Evolutionary conservation across 2,888 invertebrate species (phyloP), one percentile per base, ranked within the genome.

Genomic region (Tiliacea aurago): DNA sequence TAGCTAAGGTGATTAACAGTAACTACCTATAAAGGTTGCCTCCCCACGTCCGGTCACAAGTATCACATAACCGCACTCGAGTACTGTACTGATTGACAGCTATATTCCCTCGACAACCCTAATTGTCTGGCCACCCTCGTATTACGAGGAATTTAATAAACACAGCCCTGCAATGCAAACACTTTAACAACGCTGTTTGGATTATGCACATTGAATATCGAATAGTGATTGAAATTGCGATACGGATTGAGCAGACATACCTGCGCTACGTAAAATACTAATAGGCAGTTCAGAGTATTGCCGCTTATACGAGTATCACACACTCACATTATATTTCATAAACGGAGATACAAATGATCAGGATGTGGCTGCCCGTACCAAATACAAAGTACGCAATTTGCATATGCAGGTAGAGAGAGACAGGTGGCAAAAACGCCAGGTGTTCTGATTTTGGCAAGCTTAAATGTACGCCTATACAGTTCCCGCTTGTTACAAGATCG

Each of bases 81-180:
- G 87, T 88, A 87, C 84, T 84, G 88, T 85, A 88, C 89, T 93
- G 95, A 94, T 94, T 93, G 95, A 94, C 95, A 91, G 92, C 87
- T 90, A 87, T 90, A 91, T 91, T 93, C 93, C 93, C 93, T 90
- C 89, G 90, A 90, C 92, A 92, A 90, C 92, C 93, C 92, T 93
- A 94, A 93, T 93, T 89, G 91, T 91, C 90, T 87, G 90, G 84
- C 91, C 91, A 89, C 91, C 93, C 93, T 91, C 91, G 84, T 91
- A 92, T 93, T 93, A 93, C 87, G 88, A 88, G 88, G 91, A 92
- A 94, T 94, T 94, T 93, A 94, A 94, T 94, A 94, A 93, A 93
- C 94, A 93, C 89, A 87, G 87, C 87, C 86, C 88, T 78, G 86
- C 86, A 90, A 88, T 86, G 87, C 88, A 90, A 83, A 89, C 88